Evolutionary conservation across 1,140 invertebrate species (phyloP).

Genomic region (Pseudomyrmex flavicornis): DNA sequence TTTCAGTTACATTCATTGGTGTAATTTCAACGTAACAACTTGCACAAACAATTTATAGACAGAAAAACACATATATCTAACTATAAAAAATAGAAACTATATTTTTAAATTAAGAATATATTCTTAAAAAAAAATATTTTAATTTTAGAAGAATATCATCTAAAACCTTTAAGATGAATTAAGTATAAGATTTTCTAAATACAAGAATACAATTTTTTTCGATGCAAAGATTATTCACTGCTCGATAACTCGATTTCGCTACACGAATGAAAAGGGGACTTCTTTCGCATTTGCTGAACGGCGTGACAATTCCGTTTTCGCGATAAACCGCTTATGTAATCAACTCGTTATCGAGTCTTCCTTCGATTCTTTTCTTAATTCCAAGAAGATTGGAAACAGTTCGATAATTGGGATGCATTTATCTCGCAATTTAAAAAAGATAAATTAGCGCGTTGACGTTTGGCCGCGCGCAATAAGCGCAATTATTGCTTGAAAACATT

Average conservation of each 20-base stretch:
- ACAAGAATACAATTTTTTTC: too few species aligned
- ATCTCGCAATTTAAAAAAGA: not conserved
- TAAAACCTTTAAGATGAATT: too few species aligned
- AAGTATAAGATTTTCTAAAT: too few species aligned
- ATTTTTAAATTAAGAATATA: too few species aligned
- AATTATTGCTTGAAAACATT: too few species aligned
- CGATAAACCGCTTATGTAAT: conserved; percentile 20
- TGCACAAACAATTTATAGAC: too few species aligned
- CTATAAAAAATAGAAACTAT: too few species aligned
- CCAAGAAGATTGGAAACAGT: not conserved
- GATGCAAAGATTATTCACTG: not conserved
- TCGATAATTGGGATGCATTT: conserved; percentile 18
- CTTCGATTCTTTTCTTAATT: conserved; percentile 1
- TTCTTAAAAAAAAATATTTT: too few species aligned
- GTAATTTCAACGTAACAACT: too few species aligned
- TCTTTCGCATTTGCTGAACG: not conserved
- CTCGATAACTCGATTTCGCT: conserved; percentile 6
- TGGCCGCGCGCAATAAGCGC: not conserved
- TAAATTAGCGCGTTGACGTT: not conserved
- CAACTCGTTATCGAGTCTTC: conserved; percentile 23
- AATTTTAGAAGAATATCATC: too few species aligned
- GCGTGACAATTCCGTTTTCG: conserved; percentile 17
- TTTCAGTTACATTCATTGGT: too few species aligned
- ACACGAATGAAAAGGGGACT: not conserved
- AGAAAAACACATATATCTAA: too few species aligned